Conservation (phyloP, 2,113 vertebrate genomes). For the Neolamprologus devosi region DNA sequence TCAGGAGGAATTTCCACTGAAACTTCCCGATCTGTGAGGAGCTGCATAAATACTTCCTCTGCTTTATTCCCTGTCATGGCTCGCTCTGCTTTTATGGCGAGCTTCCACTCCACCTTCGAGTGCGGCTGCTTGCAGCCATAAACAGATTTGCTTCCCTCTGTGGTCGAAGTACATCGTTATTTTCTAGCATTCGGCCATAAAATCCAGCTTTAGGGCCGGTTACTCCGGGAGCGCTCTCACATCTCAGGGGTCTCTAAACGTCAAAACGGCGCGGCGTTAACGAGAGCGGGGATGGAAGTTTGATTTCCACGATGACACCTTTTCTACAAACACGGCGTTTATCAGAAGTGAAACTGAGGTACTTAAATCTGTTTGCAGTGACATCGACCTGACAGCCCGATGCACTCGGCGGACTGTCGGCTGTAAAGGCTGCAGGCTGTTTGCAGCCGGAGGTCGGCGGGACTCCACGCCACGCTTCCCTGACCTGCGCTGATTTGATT, state of each 20-base stretch:
- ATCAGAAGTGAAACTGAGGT: rapidly evolving
- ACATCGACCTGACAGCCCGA: neutral
- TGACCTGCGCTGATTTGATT: neutral
- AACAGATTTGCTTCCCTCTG: neutral
- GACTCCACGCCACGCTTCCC: neutral
- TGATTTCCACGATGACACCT: neutral
- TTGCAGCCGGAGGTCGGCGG: neutral
- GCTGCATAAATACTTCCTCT: neutral
- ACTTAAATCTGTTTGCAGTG: neutral
- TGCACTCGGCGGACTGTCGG: neutral
- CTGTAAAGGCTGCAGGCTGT: neutral
- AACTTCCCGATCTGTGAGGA: neutral
- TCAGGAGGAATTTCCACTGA: neutral
- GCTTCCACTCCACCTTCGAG: neutral
- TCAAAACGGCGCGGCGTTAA: neutral
- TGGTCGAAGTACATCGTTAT: neutral
- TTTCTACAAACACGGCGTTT: neutral
- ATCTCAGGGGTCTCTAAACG: neutral
- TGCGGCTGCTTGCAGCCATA: neutral
- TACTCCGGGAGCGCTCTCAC: neutral
- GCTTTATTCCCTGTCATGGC: neutral
- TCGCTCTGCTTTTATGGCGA: neutral
- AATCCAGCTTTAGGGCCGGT: neutral
- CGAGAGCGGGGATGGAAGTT: neutral
- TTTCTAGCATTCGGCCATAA: neutral